Conservation (phyloP, 2,888 invertebrate genomes). For the Drosophila buzzatii region DNA sequence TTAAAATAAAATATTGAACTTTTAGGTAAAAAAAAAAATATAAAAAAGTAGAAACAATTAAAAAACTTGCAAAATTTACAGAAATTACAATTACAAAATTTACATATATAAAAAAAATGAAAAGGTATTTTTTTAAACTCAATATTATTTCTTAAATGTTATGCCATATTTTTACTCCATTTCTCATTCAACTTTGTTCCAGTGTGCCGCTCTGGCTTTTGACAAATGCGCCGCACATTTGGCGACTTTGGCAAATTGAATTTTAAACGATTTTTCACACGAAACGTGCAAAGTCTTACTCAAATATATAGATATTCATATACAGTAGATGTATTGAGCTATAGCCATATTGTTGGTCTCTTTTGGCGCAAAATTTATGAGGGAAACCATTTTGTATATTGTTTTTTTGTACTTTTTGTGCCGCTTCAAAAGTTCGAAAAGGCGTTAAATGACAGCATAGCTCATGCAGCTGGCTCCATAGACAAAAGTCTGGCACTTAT, state of each 20-base stretch:
- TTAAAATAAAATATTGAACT: too few species aligned
- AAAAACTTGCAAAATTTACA: too few species aligned
- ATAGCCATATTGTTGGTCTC: slow-evolving; percentile 33
- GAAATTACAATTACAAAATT: too few species aligned
- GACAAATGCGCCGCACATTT: slow-evolving; percentile 47
- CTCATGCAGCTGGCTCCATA: slow-evolving; percentile 34
- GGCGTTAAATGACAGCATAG: slow-evolving; percentile 47
- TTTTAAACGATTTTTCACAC: slow-evolving; percentile 56
- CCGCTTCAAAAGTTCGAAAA: slow-evolving; percentile 23
- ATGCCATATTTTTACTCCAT: background rate
- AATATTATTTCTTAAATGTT: too few species aligned
- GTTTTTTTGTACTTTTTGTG: slow-evolving; percentile 18
- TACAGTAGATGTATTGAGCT: slow-evolving; percentile 18
- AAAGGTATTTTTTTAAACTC: too few species aligned
- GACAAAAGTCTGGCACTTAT: slow-evolving; percentile 55
- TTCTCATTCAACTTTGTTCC: background rate
- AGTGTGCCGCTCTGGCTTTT: slow-evolving; percentile 39
- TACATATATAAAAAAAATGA: too few species aligned
- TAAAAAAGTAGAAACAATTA: too few species aligned
- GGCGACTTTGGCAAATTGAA: slow-evolving; percentile 64
- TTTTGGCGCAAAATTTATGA: slow-evolving; percentile 40
- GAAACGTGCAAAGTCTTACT: slow-evolving; percentile 33
- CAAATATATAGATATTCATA: slow-evolving; percentile 26
- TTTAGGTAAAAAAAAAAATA: too few species aligned
- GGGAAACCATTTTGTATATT: slow-evolving; percentile 37